A percentile compares a stretch with the other conserved stretches of the same genome.
Conservation (phyloP, 2,113 vertebrate genomes). For the Myiagra hebetior region DNA sequence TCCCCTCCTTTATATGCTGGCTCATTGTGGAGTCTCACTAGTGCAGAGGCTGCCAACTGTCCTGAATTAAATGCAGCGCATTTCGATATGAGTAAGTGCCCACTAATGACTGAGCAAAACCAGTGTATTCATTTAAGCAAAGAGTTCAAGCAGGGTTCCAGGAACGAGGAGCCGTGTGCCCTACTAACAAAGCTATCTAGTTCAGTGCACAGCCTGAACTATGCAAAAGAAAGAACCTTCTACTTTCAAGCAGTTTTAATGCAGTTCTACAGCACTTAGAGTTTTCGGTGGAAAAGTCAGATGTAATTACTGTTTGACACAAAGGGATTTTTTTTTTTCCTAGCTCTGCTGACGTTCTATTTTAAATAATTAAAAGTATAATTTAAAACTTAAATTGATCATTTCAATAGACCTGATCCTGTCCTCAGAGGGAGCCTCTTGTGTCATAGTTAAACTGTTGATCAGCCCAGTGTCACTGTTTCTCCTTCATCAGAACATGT, state of each 20-base stretch:
- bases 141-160: constrained; percentile 44
- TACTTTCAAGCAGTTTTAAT: constrained; percentile 35
- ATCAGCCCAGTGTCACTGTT: constrained; percentile 3
- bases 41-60: constrained; percentile 66
- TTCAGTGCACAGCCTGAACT: constrained; percentile 22
- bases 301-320: constrained; percentile 55
- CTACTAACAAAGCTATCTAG: constrained; percentile 57
- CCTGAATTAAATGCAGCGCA: constrained; percentile 59
- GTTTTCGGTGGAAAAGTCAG: constrained; percentile 17
- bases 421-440: not conserved
- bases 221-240: constrained; percentile 20
- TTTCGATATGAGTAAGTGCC: constrained; percentile 22
- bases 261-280: not conserved
- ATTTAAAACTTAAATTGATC: constrained; percentile 19
- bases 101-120: constrained; percentile 58
- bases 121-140: constrained; percentile 38
- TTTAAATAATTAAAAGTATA: constrained; percentile 59
- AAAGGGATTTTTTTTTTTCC: constrained; percentile 25
- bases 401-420: not conserved
- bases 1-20: constrained; percentile 8
- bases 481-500: constrained; percentile 46
- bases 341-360: not conserved
- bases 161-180: not conserved
- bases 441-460: constrained; percentile 9
- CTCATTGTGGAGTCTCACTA: constrained; percentile 62